These are phyloP conservation scores for Phalloptychus januarius DNA, from an alignment of 2,797 vertebrate genomes.

Conservation along the genomic window DNA sequence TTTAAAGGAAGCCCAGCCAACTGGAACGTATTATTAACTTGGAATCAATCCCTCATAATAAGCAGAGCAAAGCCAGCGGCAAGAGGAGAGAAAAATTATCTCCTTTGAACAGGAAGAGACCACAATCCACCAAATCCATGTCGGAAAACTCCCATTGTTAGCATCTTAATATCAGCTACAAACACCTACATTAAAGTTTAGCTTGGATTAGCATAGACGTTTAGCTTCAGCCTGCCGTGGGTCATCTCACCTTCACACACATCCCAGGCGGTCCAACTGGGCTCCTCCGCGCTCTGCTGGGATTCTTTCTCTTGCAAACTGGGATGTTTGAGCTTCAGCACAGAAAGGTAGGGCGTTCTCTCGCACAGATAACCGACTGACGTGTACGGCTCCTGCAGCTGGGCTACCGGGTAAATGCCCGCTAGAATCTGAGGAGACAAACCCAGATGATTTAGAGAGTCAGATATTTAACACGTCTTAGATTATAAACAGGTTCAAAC, in stretches of 20 bases:
- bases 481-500: slow-evolving; percentile 13
- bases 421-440: slow-evolving; percentile 82
- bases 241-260: slow-evolving; percentile 87
- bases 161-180: neutral
- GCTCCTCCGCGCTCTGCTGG: slow-evolving; percentile 53
- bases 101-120: neutral
- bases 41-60: neutral
- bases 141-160: slow-evolving; percentile 7
- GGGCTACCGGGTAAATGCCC: slow-evolving; percentile 91
- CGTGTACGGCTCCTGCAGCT: slow-evolving; percentile 93
- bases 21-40: neutral
- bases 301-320: slow-evolving; percentile 46
- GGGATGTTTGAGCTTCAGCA: slow-evolving; percentile 87
- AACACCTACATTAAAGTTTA: neutral
- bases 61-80: neutral
- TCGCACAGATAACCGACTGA: slow-evolving; percentile 90
- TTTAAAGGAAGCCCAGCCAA: neutral
- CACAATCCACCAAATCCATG: neutral
- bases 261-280: slow-evolving; percentile 90
- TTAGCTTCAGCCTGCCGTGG: neutral
- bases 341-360: slow-evolving; percentile 80
- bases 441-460: slow-evolving; percentile 8
- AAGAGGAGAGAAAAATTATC: neutral
- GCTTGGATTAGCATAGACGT: too few species aligned
- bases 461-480: slow-evolving; percentile 5